Base-by-base conservation (phyloP, 2,797 vertebrate genomes). In the Rhinella marina region DNA sequence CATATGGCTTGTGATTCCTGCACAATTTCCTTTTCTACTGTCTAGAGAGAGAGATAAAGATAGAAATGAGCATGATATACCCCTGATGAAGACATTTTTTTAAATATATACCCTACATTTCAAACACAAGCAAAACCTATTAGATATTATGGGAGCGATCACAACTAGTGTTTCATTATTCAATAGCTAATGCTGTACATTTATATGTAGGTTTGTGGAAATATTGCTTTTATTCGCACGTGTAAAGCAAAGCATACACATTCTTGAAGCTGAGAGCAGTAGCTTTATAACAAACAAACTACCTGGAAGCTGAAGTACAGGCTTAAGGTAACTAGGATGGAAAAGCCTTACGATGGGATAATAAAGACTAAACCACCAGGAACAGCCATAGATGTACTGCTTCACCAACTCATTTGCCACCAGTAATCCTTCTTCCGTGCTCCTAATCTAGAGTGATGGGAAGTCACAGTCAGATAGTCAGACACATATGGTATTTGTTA, bases 291-390 rank as follows among this genome's bases (percentile, higher is more conserved):
- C 56, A 7, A 9, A 66, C 32, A 72, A 52, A 25, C 83, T 77
- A 90, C 87, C 91, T 88, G 90, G 19, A n/a, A 89, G 83, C 73
- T 76, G 27, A n/a, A 91, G 79, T 52, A 91, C 0, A n/a, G 85
- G 87, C 1, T 90, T 88, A 52, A 91, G 72, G 59, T 72, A 85
- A 64, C 11, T 61, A 0, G 90, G 90, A 70, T 92, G 90, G 89
- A 92, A 90, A 79, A 90, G 79, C 23, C 86, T 54, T 0, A 90
- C 56, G 41, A 91, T 5, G 1, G 90, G 50, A 0, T 88, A 32
- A 73, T 56, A 90, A 25, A 91, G 89, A 27, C 91, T 91, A 81
- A 92, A 87, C 90, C 91, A 90, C 90, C 90, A 92, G 83, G 87
- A 89, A 83, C 91, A 92, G 41, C 56, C 66, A 54, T 90, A 64